These are phyloP conservation scores for Crax fasciolata DNA, from an alignment of 2,797 vertebrate species.

Conservation along the genomic window DNA sequence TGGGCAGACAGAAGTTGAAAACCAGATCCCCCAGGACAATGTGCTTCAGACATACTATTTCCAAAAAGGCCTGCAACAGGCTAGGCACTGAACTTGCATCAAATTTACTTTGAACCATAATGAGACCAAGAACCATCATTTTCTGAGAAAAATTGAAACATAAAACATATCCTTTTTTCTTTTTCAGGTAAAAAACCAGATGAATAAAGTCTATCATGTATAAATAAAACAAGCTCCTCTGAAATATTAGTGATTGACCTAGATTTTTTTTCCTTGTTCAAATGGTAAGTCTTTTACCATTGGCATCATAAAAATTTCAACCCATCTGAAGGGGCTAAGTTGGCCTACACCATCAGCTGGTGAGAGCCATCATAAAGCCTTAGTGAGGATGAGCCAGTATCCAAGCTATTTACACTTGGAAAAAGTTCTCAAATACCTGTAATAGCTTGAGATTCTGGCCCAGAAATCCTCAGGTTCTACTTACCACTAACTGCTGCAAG, in stretches of 20 bases:
- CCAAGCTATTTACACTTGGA: neutral
- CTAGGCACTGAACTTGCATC: neutral
- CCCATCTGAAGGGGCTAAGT: neutral
- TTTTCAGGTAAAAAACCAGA: neutral
- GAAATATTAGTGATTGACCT: neutral
- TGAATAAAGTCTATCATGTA: neutral
- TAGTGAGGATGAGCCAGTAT: neutral
- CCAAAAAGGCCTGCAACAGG: neutral
- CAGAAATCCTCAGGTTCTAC: conserved; percentile 22
- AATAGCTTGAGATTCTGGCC: neutral
- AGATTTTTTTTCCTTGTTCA: neutral
- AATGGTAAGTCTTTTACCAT: neutral
- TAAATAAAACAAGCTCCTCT: neutral
- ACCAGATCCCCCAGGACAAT: fast-evolving
- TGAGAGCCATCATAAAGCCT: neutral
- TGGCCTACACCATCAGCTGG: neutral
- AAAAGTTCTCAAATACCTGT: neutral
- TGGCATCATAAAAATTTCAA: neutral
- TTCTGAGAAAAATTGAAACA: neutral
- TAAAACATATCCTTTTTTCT: neutral
- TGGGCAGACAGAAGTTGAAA: neutral
- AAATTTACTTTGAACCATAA: neutral
- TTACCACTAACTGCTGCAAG: conserved; percentile 31
- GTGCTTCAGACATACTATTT: neutral
- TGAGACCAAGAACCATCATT: neutral